Base-by-base conservation (phyloP, 2,888 invertebrate species). In the Bhutanitis thaidina region DNA sequence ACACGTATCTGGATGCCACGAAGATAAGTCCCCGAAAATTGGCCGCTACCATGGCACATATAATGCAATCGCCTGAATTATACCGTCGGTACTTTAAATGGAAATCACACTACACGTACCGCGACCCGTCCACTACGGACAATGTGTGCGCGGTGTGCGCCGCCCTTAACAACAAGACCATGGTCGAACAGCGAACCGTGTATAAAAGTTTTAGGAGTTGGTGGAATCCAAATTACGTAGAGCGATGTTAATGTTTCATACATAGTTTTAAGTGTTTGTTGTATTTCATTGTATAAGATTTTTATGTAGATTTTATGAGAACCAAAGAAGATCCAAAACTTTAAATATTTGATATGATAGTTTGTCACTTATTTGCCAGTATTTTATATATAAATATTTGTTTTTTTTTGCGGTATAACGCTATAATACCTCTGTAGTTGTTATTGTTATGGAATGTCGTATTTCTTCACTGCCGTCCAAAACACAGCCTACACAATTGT, bases 1-100 rank as follows among this genome's bases (percentile, higher is more conserved):
- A 74, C 0, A 81, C 86, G 0, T 88, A 86, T 51, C 53, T 88
- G 9, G 71, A 87, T 50, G 80, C 73, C 0, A 59, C 60, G 0
- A 61, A 58, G 3, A 55, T 62, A 2, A 59, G 54, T 1, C 64
- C 71, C 0, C 37, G 51, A 1, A 53, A 72, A 0, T 50, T 85
- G 13, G 87, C 85, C 0, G 54, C 57, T 0, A 59, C 59, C 3
- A 80, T 88, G 53, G 63, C 68, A 10, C 55, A 53, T 0, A 53
- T 79, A 3, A 78, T 80, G 14, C 57, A 53, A 0, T 67, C 67
- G 0, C 75, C 75, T 0, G 57, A 61, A 9, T 46, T 59, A 2
- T 88, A 84, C 54, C 64, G 54, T 7, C 53, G 65, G 13, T 86
- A 65, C 52, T 83, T 83, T 50, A 61, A 58, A 9, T 85, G 86